These are phyloP conservation scores for Aphelenchoides fujianensis DNA, from an alignment of 1,140 invertebrate genomes.

Conservation along the genomic window DNA sequence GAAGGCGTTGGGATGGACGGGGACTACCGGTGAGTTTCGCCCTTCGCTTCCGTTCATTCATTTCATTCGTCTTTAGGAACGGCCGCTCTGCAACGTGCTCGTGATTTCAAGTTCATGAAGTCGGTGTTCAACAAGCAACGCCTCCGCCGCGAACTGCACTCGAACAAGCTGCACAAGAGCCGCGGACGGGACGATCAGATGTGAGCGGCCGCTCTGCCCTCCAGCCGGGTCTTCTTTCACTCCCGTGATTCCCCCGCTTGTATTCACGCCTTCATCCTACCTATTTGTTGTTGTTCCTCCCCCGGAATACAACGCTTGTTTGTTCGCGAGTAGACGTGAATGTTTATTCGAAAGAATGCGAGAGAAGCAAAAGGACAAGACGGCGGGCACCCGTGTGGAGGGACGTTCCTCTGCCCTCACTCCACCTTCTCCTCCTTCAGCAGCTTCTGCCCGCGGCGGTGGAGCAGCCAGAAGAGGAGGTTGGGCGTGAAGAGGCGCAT, in stretches of 20 bases:
- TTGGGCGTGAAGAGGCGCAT: constrained; percentile 38
- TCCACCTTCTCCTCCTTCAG: constrained; percentile 5
- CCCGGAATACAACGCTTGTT: not conserved
- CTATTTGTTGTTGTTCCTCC: not conserved
- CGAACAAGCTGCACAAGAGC: constrained; percentile 53
- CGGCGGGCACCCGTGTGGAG: too few species aligned
- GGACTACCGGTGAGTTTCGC: constrained; percentile 53
- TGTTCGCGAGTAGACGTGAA: constrained; percentile 1
- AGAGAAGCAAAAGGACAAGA: too few species aligned
- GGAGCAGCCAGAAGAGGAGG: constrained; percentile 39
- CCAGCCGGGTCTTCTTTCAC: constrained; percentile 59
- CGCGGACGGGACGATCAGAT: constrained; percentile 36
- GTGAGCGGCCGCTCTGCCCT: too few species aligned
- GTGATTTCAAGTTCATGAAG: constrained; percentile 80
- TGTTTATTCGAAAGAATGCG: too few species aligned
- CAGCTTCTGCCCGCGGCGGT: constrained; percentile 21
- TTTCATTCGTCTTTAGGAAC: constrained; percentile 20
- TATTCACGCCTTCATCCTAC: not conserved
- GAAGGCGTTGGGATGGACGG: constrained; percentile 79
- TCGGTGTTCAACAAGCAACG: constrained; percentile 74
- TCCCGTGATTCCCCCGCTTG: not conserved
- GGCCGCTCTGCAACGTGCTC: constrained; percentile 70
- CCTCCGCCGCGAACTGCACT: constrained; percentile 75
- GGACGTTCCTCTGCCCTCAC: not conserved
- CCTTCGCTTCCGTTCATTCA: not conserved